phyloP scores from a whole-genome alignment of 2,888 invertebrate species.

The Diadegma fenestrale region DNA sequence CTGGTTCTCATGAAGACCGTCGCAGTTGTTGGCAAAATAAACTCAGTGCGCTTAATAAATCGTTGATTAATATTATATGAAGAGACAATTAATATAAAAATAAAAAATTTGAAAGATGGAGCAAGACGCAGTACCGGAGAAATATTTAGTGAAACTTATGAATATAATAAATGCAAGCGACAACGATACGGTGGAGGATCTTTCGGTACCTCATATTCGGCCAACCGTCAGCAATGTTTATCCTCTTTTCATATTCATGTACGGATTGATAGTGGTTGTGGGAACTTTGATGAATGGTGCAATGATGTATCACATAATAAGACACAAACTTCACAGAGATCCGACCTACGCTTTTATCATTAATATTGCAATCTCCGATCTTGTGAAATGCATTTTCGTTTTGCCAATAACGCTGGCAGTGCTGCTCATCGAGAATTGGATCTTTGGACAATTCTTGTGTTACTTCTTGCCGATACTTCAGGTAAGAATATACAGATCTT shows the following conservation, averaged over 20 bases:
- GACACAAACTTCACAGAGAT: slow-evolving; percentile 87
- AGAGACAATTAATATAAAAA: not conserved
- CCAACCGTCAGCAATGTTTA: slow-evolving; percentile 87
- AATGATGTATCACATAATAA: slow-evolving; percentile 87
- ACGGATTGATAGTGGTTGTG: slow-evolving; percentile 86
- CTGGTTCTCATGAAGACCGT: not conserved
- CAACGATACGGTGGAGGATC: slow-evolving; percentile 86
- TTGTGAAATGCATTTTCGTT: slow-evolving; percentile 89
- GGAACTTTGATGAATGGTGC: slow-evolving; percentile 88
- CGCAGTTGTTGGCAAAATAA: not conserved
- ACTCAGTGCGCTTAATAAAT: not conserved
- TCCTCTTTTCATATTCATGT: slow-evolving; percentile 88
- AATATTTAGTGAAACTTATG: slow-evolving; percentile 79
- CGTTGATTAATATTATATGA: not conserved
- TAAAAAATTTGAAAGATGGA: slow-evolving; percentile 23
- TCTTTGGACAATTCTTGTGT: slow-evolving; percentile 90
- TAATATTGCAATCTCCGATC: slow-evolving; percentile 89
- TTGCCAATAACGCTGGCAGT: slow-evolving; percentile 89
- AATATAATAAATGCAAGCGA: slow-evolving; percentile 81
- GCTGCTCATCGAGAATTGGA: slow-evolving; percentile 90
- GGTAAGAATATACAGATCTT: slow-evolving; percentile 84
- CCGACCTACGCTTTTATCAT: slow-evolving; percentile 89
- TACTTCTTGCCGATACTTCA: slow-evolving; percentile 91
- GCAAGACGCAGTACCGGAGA: slow-evolving; percentile 55
- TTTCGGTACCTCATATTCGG: slow-evolving; percentile 87